These are phyloP conservation scores for Loxodonta africana DNA, from an alignment of 2,113 vertebrate species.

Conservation along the genomic window DNA sequence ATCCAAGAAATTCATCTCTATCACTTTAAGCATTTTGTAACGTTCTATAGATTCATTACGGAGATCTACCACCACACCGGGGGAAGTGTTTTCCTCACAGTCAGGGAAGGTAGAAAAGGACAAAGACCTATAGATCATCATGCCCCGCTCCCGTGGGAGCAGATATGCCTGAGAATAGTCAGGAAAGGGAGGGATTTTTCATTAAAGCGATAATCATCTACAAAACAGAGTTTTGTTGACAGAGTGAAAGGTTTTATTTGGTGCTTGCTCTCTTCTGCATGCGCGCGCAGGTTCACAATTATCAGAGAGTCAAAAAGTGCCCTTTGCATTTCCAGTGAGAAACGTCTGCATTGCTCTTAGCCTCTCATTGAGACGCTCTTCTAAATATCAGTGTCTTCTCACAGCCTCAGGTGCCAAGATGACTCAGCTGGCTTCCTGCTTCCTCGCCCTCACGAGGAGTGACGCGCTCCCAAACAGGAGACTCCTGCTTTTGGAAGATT, in stretches of 20 bases:
- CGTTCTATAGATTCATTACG: accelerated
- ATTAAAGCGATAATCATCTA: accelerated
- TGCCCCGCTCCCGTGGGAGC: no score
- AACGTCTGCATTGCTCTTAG: no score
- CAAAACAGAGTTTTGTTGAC: background rate
- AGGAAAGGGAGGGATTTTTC: background rate
- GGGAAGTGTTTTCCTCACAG: background rate
- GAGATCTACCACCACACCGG: accelerated
- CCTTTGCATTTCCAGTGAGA: no score
- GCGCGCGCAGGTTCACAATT: accelerated
- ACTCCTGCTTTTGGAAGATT: background rate
- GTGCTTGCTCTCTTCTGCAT: accelerated
- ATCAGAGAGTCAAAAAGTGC: accelerated
- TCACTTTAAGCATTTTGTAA: background rate
- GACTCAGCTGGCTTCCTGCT: no score
- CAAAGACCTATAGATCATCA: background rate
- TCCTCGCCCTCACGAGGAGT: background rate
- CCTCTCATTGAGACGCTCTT: background rate
- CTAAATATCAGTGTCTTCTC: background rate
- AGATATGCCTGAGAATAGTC: no score
- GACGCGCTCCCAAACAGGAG: accelerated
- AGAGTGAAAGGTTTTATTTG: background rate
- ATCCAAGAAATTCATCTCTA: background rate
- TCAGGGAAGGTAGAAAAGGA: accelerated
- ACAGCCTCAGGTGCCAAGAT: accelerated